A percentile compares a stretch with the other conserved stretches of the same genome.
These are phyloP conservation scores for Micrasema longulum DNA, from an alignment of 1,140 invertebrate genomes.

Conservation along the genomic window DNA sequence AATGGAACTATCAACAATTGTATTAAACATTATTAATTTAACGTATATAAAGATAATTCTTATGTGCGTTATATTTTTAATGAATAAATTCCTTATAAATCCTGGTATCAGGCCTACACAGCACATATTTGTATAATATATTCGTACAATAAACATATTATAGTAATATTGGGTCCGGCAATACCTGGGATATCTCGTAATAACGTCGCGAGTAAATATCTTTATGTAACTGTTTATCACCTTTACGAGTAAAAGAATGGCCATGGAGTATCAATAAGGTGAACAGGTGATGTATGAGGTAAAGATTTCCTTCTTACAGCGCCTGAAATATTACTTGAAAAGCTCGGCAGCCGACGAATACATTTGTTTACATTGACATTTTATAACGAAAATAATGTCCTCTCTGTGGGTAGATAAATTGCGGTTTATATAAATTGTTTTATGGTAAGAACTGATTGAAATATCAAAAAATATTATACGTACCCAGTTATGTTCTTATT, in stretches of 20 bases:
- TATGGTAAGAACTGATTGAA: slow-evolving; percentile 20
- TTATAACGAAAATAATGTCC: slow-evolving; percentile 11
- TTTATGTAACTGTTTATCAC: slow-evolving; percentile 30
- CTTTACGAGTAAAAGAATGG: slow-evolving; percentile 28
- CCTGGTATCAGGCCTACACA: too few species aligned
- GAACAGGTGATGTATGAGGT: slow-evolving; percentile 19
- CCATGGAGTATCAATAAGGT: slow-evolving; percentile 28
- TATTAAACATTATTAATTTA: too few species aligned
- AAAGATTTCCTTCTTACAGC: slow-evolving; percentile 17
- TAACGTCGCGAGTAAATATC: slow-evolving; percentile 25
- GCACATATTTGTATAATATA: too few species aligned
- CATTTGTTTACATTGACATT: background rate
- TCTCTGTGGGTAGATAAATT: slow-evolving; percentile 19
- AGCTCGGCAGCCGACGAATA: slow-evolving; percentile 6
- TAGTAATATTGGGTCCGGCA: slow-evolving; percentile 6
- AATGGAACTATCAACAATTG: too few species aligned
- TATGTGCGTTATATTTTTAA: too few species aligned
- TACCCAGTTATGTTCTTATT: too few species aligned
- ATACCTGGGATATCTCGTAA: slow-evolving; percentile 21
- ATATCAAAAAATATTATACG: too few species aligned
- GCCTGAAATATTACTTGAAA: slow-evolving; percentile 14
- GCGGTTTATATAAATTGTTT: slow-evolving; percentile 6
- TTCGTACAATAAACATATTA: too few species aligned
- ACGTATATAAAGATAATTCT: too few species aligned
- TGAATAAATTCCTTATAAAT: too few species aligned